These are phyloP conservation scores for Gyps fulvus DNA, from an alignment of 2,113 vertebrate species.

Conservation along the genomic window DNA sequence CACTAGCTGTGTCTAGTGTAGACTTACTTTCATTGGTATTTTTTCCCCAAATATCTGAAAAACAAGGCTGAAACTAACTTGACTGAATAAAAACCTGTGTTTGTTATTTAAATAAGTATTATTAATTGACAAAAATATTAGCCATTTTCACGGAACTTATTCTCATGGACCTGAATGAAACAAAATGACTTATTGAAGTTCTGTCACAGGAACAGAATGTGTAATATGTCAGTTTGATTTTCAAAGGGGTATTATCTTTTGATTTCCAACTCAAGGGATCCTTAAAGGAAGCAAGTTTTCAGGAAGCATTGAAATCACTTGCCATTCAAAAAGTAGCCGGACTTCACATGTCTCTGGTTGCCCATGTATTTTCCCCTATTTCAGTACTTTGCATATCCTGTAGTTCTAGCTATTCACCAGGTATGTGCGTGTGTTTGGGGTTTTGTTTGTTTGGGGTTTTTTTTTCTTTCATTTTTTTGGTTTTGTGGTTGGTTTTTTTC, in stretches of 20 bases:
- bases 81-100: background rate
- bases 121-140: background rate
- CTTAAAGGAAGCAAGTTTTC: background rate
- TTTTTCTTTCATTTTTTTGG: background rate
- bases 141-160: background rate
- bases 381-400: background rate
- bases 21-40: background rate
- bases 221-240: background rate
- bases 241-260: background rate
- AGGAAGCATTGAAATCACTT: background rate
- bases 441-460: background rate
- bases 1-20: background rate
- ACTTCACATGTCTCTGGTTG: background rate
- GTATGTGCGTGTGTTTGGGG: background rate
- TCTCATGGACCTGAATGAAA: background rate
- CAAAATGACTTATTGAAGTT: background rate
- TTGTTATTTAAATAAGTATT: background rate
- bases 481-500: background rate
- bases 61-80: background rate
- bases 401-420: background rate
- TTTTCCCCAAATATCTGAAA: background rate
- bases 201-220: background rate
- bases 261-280: background rate
- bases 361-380: background rate
- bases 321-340: background rate